Evolutionary conservation across 2,797 vertebrate species (phyloP).

Genomic region (Pangasius sanitwongsei): DNA sequence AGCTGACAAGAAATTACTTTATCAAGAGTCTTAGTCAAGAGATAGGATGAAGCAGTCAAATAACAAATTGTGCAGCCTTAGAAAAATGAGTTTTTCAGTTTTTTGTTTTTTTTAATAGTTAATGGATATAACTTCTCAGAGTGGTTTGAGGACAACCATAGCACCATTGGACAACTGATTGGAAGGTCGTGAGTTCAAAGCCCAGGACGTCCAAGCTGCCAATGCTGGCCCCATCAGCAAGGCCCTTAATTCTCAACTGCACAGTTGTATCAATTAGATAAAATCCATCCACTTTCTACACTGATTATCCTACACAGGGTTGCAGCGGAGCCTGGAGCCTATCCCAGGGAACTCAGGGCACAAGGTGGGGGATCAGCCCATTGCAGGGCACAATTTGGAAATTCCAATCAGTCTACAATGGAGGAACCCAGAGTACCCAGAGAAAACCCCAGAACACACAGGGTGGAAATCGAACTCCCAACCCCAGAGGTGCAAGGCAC

Average conservation of each 20-base stretch:
- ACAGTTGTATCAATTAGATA: neutral
- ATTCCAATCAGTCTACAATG: no score
- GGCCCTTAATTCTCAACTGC: neutral
- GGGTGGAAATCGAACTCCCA: no score
- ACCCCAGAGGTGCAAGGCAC: no score
- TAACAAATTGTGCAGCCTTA: neutral
- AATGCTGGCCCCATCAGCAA: neutral
- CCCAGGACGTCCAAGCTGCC: neutral
- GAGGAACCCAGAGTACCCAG: no score
- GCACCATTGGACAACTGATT: neutral
- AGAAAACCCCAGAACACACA: no score
- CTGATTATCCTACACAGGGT: no score
- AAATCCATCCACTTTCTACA: no score
- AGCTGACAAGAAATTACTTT: neutral
- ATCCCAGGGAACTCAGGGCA: no score
- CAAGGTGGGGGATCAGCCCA: no score
- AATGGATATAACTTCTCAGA: neutral
- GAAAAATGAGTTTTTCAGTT: neutral
- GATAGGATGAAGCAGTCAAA: neutral
- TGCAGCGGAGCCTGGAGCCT: no score
- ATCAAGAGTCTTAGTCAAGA: neutral
- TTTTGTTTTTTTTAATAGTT: neutral
- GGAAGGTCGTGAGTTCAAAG: neutral
- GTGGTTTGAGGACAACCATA: neutral
- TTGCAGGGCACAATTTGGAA: no score